These are phyloP conservation scores for Cinclus cinclus DNA, from an alignment of 2,113 vertebrate genomes.

Conservation along the genomic window DNA sequence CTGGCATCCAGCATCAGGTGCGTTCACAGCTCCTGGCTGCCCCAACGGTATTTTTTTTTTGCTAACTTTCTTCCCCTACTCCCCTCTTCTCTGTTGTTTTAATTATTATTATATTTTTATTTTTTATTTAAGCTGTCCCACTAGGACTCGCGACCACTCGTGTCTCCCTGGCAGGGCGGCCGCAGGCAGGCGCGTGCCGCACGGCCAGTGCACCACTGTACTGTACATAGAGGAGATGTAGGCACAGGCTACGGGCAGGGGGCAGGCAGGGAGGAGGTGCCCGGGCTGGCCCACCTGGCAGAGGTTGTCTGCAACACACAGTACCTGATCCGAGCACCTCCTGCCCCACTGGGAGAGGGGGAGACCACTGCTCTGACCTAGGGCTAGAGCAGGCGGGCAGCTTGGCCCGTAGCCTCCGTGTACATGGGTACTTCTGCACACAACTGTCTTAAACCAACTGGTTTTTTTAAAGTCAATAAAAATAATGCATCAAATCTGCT, in stretches of 20 bases:
- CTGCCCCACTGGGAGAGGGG: background rate
- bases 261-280: background rate
- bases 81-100: background rate
- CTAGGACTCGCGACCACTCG: background rate
- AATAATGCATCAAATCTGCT: background rate
- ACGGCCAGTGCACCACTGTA: background rate
- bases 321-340: background rate
- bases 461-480: constrained; percentile 6
- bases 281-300: background rate
- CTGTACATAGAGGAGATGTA: constrained; percentile 19
- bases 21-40: background rate
- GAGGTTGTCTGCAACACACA: background rate
- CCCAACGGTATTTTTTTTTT: background rate
- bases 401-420: background rate
- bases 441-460: constrained; percentile 56
- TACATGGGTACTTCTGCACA: constrained; percentile 36
- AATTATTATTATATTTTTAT: background rate
- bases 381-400: background rate
- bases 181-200: background rate
- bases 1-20: accelerated
- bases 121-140: constrained; percentile 16
- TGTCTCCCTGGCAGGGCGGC: background rate
- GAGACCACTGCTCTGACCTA: background rate
- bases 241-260: background rate
- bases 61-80: background rate